phyloP scores from a whole-genome alignment of 1,140 invertebrate genomes.

The Melanaphis sacchari region DNA sequence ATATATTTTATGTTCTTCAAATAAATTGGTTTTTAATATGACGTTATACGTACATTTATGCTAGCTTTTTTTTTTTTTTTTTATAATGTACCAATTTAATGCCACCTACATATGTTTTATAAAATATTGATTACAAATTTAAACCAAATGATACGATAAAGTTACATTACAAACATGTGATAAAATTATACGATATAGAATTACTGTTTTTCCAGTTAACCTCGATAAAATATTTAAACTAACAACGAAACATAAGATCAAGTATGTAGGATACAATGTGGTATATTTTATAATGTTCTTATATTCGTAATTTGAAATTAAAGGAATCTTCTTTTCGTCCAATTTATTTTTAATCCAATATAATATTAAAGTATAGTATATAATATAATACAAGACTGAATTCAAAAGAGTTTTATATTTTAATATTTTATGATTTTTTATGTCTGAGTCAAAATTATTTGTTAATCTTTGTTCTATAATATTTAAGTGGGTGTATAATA shows the following conservation, averaged over 20 bases:
- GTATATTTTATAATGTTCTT: background rate
- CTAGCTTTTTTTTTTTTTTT: background rate
- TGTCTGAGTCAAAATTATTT: background rate
- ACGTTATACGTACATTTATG: background rate
- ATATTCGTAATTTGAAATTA: background rate
- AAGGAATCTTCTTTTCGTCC: background rate
- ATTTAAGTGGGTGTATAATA: background rate
- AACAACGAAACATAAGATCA: background rate
- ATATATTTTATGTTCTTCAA: background rate
- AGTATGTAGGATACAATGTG: background rate
- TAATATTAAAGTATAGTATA: background rate
- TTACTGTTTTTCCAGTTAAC: background rate
- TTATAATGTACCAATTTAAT: background rate
- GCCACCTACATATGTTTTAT: background rate
- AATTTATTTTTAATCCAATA: background rate
- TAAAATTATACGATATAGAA: constrained; percentile 8
- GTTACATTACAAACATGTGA: background rate
- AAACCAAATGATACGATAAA: background rate
- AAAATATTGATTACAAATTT: constrained; percentile 2
- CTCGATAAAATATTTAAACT: background rate
- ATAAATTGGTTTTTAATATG: background rate
- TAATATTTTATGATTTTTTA: background rate
- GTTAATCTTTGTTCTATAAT: background rate
- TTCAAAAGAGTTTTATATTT: background rate
- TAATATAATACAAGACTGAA: background rate